Base-by-base conservation (phyloP, 2,113 vertebrate species). In the Pipa parva region DNA sequence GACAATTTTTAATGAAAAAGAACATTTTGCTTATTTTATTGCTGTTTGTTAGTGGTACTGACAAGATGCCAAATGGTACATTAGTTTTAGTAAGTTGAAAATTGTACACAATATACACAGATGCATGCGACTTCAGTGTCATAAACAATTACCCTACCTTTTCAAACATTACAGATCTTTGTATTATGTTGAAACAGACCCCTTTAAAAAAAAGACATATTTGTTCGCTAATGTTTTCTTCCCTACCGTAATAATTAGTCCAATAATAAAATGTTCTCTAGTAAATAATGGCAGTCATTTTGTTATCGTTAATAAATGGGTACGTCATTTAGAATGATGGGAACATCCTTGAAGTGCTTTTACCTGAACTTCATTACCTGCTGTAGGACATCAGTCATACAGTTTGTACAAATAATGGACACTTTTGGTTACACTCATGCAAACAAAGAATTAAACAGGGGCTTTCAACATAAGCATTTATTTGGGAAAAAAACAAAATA, bases 321-420 rank as follows among this genome's bases (percentile, higher is more conserved):
- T 36, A 22, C 28, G 26, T 18, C n/a, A 60, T 68, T 68, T 15
- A 24, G 51, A 15, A 58, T 51, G 31, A 68, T 60, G 18, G 46
- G 33, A 68, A 9, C 13, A 21, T 20, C 51, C 65, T 24, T 39
- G 59, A 25, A 59, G 65, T 68, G 46, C 39, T 68, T 18, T 4
- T 27, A 18, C n/a, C 65, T 28, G 56, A 22, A 68, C 52, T 59
- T 60, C 59, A 59, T 67, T 39, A 46, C 46, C 9, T 8, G n/a
- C 56, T 68, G 26, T 24, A 59, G 50, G 60, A 60, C 65, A 68
- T 18, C 63, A 59, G 49, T 59, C 50, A 28, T 56, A 15, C 39
- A 39, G 50, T 68, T 68, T 68, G 31, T 28, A 11, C 22, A 58
- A 52, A 60, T 59, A 68, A 68, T 52, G 15, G 48, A 59, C 59